Evolutionary conservation across 2,888 invertebrate genomes (phyloP).

Genomic region (Tenthredo mesomela): DNA sequence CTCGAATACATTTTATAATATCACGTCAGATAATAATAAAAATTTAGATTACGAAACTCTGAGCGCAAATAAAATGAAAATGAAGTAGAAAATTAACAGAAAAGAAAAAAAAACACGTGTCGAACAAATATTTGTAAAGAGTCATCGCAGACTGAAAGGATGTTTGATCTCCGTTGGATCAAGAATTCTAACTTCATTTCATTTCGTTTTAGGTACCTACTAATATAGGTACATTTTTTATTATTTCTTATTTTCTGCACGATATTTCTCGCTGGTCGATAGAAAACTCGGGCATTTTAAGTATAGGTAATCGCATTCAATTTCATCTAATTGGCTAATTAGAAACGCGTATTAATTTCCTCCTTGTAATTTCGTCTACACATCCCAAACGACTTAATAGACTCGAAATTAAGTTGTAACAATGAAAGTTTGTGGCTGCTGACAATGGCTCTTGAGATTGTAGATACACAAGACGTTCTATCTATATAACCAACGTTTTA

Average conservation of each 20-base stretch:
- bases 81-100: not conserved
- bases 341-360: conserved; percentile 41
- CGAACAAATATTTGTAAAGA: not conserved
- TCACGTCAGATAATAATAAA: not conserved
- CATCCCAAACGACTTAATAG: conserved; percentile 44
- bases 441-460: conserved; percentile 52
- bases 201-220: not conserved
- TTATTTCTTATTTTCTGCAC: not conserved
- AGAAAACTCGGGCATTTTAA: no score
- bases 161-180: not conserved
- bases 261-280: not conserved
- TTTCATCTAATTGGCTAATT: conserved; percentile 47
- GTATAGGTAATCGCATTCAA: conserved; percentile 45
- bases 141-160: not conserved
- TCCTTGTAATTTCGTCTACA: conserved; percentile 35
- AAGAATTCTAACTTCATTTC: not conserved
- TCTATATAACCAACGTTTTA: conserved; percentile 21
- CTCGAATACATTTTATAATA: not conserved
- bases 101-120: not conserved
- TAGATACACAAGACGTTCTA: conserved; percentile 48
- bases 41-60: not conserved
- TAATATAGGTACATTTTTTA: not conserved
- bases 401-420: conserved; percentile 54
- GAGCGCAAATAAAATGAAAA: not conserved
- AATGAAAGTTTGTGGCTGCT: conserved; percentile 52